A percentile compares a stretch with the other conserved stretches of the same genome.
These are phyloP conservation scores for Papilio demoleus DNA, from an alignment of 2,888 invertebrate genomes.

Conservation along the genomic window DNA sequence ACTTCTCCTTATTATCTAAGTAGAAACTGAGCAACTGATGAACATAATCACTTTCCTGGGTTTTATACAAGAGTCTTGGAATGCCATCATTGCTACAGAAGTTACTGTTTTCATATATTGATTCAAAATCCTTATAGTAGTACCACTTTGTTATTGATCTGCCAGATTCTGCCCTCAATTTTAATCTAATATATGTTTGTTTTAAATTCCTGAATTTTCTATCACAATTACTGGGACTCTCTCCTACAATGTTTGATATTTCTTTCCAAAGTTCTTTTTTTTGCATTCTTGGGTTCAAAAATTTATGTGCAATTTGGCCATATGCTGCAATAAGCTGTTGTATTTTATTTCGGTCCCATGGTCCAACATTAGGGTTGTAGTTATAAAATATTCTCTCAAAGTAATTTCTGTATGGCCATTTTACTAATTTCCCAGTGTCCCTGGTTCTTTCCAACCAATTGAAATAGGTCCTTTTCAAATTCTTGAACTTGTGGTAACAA, in stretches of 20 bases:
- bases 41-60: conserved; percentile 65
- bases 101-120: conserved; percentile 56
- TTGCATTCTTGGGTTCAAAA: conserved; percentile 67
- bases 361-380: conserved; percentile 60
- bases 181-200: conserved; percentile 71
- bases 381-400: conserved; percentile 76
- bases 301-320: conserved; percentile 67
- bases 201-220: conserved; percentile 77
- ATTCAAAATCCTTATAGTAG: conserved; percentile 72
- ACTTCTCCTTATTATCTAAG: conserved; percentile 68
- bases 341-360: conserved; percentile 69
- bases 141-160: conserved; percentile 68
- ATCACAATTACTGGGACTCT: conserved; percentile 65
- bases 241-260: conserved; percentile 64
- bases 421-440: conserved; percentile 64
- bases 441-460: conserved; percentile 66
- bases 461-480: conserved; percentile 72
- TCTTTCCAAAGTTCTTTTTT: conserved; percentile 77
- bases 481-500: conserved; percentile 77
- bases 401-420: conserved; percentile 73
- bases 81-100: conserved; percentile 46
- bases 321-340: conserved; percentile 66
- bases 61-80: conserved; percentile 47
- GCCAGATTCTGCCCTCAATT: conserved; percentile 60
- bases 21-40: conserved; percentile 69